phyloP scores from a whole-genome alignment of 2,797 vertebrate genomes.

The Nannoperca obscura region DNA sequence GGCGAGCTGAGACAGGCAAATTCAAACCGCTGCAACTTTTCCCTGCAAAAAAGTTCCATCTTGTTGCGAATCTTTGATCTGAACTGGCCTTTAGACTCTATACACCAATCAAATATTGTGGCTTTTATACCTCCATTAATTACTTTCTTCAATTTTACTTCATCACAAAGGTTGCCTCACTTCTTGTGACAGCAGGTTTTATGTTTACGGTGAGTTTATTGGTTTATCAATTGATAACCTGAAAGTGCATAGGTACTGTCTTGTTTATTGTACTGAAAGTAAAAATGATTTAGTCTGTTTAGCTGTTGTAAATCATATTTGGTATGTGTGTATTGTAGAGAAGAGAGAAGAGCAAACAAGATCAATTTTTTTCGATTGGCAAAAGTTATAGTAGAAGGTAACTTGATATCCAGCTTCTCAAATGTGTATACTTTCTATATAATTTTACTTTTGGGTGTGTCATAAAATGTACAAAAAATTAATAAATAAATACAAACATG shows the following conservation, averaged over 20 bases:
- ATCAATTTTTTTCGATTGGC: not conserved
- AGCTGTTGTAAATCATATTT: not conserved
- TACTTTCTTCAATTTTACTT: not conserved
- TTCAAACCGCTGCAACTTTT: no score
- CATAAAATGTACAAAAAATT: not conserved
- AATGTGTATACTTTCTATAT: not conserved
- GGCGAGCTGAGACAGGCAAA: no score
- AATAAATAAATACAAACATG: not conserved
- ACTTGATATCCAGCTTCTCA: not conserved
- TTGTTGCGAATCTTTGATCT: no score
- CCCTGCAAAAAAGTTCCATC: no score
- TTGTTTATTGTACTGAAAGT: not conserved
- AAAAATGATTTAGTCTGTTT: not conserved
- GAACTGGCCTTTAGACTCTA: no score
- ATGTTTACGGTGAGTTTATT: not conserved
- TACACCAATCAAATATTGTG: not conserved
- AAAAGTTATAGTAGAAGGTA: not conserved
- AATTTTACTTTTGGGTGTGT: not conserved
- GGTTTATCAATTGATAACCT: not conserved
- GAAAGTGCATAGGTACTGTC: not conserved
- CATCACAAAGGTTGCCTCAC: not conserved
- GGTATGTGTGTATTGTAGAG: not conserved
- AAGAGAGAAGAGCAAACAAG: not conserved
- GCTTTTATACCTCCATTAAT: not conserved
- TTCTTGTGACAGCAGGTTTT: not conserved